Evolutionary conservation across 2,797 vertebrate species (phyloP), one percentile per base, ranked within the genome.

Genomic region (Menidia menidia): DNA sequence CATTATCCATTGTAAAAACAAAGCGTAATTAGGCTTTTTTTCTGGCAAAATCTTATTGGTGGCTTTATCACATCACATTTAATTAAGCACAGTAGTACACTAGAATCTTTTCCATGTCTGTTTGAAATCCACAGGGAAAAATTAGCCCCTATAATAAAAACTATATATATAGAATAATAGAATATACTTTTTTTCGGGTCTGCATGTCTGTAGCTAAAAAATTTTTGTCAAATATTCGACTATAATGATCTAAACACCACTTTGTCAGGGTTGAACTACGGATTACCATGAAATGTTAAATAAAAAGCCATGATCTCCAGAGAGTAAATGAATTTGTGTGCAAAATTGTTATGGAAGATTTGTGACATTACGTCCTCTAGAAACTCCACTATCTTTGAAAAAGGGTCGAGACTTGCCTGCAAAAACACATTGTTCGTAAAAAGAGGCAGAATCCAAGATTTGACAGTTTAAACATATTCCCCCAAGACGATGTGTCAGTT

Each of bases 381-480:
- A 31, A 72, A 57, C 19, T 45, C 47, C 33, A 16, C 4, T 33
- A 35, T 33, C 13, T 55, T 39, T 59, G 5, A 62, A 35, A 6
- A 5, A 19, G 2, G 2, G 3, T 54, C 43, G 35, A 44, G 55
- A 10, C 12, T 30, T 45, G 25, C 16, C 35, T 44, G 7, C 18
- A 35, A 55, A 64, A 68, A 39, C 15, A 42, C 41, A 72, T 74
- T 33, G 41, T 71, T 64, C 53, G 60, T 35, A 64, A 77, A 73
- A 59, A 19, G 10, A 58, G 30, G 16, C 1, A 4, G 63, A 60
- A 64, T 60, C 56, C n/a, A 39, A 64, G 16, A 77, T 70, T 51
- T 81, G 81, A 81, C 67, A 64, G 75, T 78, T 64, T 58, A 53
- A 69, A 55, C 71, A 60, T 61, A 83, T 85, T 80, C 54, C 41